Evolutionary conservation across 2,888 invertebrate genomes (phyloP).

Genomic region (Eugnorisma glareosa): DNA sequence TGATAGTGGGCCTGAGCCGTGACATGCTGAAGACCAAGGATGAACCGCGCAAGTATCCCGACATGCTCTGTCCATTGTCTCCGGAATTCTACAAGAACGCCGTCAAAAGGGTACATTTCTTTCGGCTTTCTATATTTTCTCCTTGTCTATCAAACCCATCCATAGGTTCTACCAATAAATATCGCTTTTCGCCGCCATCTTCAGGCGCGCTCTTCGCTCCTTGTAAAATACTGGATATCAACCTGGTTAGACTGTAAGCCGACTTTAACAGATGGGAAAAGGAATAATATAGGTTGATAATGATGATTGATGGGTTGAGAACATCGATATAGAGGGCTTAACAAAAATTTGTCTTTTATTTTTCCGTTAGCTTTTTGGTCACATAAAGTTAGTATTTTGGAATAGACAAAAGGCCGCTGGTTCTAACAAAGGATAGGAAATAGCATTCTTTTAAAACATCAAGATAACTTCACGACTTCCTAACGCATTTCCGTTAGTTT

Average conservation of each 20-base stretch:
- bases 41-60: conserved; percentile 72
- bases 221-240: not conserved
- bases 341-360: no score
- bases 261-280: no score
- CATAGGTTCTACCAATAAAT: not conserved
- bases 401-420: no score
- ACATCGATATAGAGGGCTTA: no score
- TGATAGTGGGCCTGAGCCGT: conserved; percentile 83
- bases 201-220: not conserved
- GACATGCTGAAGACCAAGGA: conserved; percentile 79
- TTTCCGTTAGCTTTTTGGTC: no score
- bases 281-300: no score
- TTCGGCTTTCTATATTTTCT: not conserved
- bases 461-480: not conserved
- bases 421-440: not conserved
- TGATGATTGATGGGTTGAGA: no score
- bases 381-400: no score
- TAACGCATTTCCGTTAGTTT: conserved; percentile 70
- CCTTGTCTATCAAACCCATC: not conserved
- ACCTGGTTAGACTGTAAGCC: not conserved
- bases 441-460: no score
- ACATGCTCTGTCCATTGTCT: conserved; percentile 80
- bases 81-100: conserved; percentile 84
- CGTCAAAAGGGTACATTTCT: conserved; percentile 76
- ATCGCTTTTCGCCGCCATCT: not conserved